Evolutionary conservation across 2,113 vertebrate genomes (phyloP).

Genomic region (Garra rufa): DNA sequence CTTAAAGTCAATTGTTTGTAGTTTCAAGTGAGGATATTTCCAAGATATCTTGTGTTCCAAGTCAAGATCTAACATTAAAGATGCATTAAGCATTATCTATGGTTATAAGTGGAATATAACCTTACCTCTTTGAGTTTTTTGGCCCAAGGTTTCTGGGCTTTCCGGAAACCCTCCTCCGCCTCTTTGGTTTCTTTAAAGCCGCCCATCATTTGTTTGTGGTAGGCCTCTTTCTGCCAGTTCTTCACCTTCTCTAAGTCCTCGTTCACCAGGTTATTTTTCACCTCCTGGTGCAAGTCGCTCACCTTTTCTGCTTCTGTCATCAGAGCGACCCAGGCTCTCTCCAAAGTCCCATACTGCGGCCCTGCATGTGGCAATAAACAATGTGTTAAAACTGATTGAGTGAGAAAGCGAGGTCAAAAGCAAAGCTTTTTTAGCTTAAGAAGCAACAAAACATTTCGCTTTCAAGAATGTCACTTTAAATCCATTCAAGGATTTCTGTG

Average conservation of each 20-base stretch:
- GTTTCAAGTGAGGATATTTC: neutral
- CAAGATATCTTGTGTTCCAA: neutral
- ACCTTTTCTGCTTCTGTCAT: slow-evolving; percentile 94
- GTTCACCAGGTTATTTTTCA: slow-evolving; percentile 87
- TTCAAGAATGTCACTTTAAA: neutral
- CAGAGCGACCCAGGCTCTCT: slow-evolving; percentile 88
- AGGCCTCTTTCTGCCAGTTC: slow-evolving; percentile 98
- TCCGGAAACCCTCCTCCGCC: slow-evolving; percentile 93
- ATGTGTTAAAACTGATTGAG: neutral
- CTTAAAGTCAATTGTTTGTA: neutral
- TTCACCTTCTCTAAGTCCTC: slow-evolving; percentile 96
- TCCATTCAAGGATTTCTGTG: neutral
- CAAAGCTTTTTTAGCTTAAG: neutral
- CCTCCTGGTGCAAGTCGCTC: slow-evolving; percentile 92
- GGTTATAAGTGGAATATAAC: neutral
- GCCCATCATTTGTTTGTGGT: slow-evolving; percentile 99
- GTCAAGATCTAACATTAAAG: neutral
- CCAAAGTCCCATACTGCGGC: slow-evolving; percentile 93
- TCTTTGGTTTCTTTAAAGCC: slow-evolving; percentile 98
- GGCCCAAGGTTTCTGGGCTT: slow-evolving; percentile 98
- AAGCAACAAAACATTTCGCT: neutral
- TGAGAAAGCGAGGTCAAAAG: neutral
- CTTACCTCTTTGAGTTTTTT: slow-evolving; percentile 97
- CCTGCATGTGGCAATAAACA: slow-evolving; percentile 71
- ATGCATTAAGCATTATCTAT: neutral